A percentile compares a stretch with the other conserved stretches of the same genome.
Conservation (phyloP, 2,888 invertebrate species). For the Antheraea yamamai region DNA sequence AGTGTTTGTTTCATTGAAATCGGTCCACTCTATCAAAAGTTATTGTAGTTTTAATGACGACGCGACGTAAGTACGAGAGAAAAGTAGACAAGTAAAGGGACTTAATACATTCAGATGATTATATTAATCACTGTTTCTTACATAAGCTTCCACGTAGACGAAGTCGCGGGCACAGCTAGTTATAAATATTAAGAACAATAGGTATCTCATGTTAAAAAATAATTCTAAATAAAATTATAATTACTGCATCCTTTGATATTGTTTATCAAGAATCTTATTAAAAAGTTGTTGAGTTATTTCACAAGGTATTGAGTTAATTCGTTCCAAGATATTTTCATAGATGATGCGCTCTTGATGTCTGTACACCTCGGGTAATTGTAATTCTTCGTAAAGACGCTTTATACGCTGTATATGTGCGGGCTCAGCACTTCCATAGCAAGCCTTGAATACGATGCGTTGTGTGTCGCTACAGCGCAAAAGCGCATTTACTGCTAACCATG, state of each 20-base stretch:
- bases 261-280: constrained; percentile 86
- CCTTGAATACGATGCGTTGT: constrained; percentile 83
- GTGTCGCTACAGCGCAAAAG: constrained; percentile 86
- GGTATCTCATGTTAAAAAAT: not conserved
- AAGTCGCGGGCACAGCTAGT: too few relatives aligned
- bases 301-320: constrained; percentile 33
- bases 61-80: too few relatives aligned
- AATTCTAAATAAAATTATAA: constrained; percentile 17
- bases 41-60: too few relatives aligned
- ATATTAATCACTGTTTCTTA: too few relatives aligned
- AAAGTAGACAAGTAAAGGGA: too few relatives aligned
- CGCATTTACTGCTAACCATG: constrained; percentile 94
- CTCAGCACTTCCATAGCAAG: constrained; percentile 88
- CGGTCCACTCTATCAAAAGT: too few relatives aligned
- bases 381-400: constrained; percentile 75
- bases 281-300: constrained; percentile 85
- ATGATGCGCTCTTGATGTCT: constrained; percentile 87
- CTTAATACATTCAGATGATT: too few relatives aligned
- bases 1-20: too few relatives aligned
- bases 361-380: constrained; percentile 87
- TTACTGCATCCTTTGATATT: constrained; percentile 77
- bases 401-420: constrained; percentile 82
- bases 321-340: constrained; percentile 84
- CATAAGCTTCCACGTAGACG: too few relatives aligned
- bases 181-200: not conserved